A percentile compares a stretch with the other conserved stretches of the same genome.
These are phyloP conservation scores for Enteromius trimaculatus DNA, from an alignment of 2,797 vertebrate species.

Conservation along the genomic window DNA sequence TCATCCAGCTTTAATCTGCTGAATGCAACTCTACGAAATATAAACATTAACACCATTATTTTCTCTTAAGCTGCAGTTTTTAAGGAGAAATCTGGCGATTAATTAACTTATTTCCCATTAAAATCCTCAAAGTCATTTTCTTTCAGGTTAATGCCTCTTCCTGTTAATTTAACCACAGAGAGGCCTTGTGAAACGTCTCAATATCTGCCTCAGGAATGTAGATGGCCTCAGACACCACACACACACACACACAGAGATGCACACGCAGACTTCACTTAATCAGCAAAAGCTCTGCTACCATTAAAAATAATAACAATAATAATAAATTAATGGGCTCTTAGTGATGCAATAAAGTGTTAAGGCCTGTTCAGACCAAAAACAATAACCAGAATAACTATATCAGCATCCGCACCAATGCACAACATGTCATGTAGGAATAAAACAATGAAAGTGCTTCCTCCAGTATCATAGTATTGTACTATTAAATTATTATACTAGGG, in stretches of 20 bases:
- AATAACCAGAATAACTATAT: background rate
- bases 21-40: background rate
- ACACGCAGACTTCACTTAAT: background rate
- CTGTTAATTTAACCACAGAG: slow-evolving; percentile 52
- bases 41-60: background rate
- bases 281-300: background rate
- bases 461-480: background rate
- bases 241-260: slow-evolving; percentile 65
- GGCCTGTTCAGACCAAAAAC: background rate
- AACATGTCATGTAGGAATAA: background rate
- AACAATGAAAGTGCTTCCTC: too few relatives aligned
- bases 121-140: background rate
- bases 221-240: slow-evolving; percentile 69
- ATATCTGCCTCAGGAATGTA: slow-evolving; percentile 69
- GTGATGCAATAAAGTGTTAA: background rate
- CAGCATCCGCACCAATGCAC: background rate
- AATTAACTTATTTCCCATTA: background rate
- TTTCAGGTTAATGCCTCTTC: slow-evolving; percentile 39
- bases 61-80: background rate
- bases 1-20: too few relatives aligned
- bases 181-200: slow-evolving; percentile 48
- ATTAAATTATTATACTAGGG: too few relatives aligned
- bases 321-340: background rate
- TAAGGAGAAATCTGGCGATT: background rate
- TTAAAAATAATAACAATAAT: too few relatives aligned